phyloP scores from a whole-genome alignment of 2,888 invertebrate genomes.

The Nemotelus pantherinus region DNA sequence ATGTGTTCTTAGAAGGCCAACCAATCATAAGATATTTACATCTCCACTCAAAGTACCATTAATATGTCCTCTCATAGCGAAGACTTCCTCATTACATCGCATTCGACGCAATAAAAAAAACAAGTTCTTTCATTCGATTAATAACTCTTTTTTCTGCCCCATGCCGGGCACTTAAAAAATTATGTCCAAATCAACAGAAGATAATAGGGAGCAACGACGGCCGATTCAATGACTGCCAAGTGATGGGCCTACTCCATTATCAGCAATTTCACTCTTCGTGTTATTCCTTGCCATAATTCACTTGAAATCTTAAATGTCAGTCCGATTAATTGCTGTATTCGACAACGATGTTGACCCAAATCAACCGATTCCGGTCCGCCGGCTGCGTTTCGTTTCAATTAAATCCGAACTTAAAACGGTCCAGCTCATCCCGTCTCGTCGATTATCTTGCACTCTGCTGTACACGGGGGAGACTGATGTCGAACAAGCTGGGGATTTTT shows the following conservation, averaged over 20 bases:
- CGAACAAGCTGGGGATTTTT: constrained; percentile 23
- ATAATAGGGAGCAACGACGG: neutral
- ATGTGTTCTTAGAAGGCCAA: too few species aligned
- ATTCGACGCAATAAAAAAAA: constrained; percentile 10
- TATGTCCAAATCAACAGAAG: constrained; percentile 15
- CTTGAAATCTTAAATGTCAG: constrained; percentile 39
- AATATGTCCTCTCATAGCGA: too few species aligned
- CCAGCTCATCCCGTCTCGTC: constrained; percentile 2
- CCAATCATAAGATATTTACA: too few species aligned
- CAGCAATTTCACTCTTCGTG: neutral
- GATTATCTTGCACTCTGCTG: constrained; percentile 9
- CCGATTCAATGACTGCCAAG: too few species aligned
- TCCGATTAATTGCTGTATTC: constrained; percentile 33
- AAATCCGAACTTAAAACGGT: constrained; percentile 25
- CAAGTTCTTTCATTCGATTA: neutral
- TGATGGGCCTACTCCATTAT: neutral
- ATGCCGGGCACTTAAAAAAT: constrained; percentile 17
- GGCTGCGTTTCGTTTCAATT: constrained; percentile 21
- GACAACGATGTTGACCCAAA: constrained; percentile 37
- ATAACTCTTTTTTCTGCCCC: neutral
- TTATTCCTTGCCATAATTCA: constrained; percentile 32
- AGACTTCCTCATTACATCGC: neutral
- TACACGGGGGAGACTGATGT: neutral
- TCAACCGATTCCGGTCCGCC: constrained; percentile 26
- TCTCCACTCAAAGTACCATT: too few species aligned